These are phyloP conservation scores for Trichosurus vulpecula DNA, from an alignment of 2,797 vertebrate genomes.

Conservation along the genomic window DNA sequence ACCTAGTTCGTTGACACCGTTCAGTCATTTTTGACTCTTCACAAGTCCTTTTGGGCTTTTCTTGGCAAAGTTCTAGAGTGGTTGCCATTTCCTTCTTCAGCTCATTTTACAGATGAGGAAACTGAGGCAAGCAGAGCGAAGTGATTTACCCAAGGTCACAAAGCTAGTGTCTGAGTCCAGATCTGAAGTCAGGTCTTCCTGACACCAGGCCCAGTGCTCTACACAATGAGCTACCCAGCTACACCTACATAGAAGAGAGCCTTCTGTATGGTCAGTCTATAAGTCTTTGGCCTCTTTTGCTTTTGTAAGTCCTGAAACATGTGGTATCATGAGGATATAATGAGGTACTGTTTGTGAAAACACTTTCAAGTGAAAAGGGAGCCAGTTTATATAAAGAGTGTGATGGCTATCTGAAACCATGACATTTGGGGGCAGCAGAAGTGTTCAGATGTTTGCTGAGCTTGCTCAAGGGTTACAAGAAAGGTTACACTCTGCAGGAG, in stretches of 20 bases:
- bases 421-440: not conserved
- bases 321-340: not conserved
- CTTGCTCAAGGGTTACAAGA: not conserved
- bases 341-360: not conserved
- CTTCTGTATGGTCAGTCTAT: not conserved
- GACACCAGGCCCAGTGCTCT: not conserved
- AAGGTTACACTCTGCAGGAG: not conserved
- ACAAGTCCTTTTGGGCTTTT: not conserved
- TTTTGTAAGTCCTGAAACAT: not conserved
- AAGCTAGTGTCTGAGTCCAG: not conserved
- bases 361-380: not conserved
- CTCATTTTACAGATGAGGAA: not conserved
- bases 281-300: not conserved
- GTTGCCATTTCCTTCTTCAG: not conserved
- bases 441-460: not conserved
- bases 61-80: not conserved
- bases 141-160: not conserved
- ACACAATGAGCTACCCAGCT: not conserved
- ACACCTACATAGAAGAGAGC: not conserved
- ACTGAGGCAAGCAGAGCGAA: not conserved
- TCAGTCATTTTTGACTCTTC: not conserved
- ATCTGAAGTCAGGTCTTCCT: not conserved
- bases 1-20: not conserved
- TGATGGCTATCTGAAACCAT: not conserved
- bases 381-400: not conserved